Base-by-base conservation (phyloP, 2,113 vertebrate species). In the Trichechus manatus region DNA sequence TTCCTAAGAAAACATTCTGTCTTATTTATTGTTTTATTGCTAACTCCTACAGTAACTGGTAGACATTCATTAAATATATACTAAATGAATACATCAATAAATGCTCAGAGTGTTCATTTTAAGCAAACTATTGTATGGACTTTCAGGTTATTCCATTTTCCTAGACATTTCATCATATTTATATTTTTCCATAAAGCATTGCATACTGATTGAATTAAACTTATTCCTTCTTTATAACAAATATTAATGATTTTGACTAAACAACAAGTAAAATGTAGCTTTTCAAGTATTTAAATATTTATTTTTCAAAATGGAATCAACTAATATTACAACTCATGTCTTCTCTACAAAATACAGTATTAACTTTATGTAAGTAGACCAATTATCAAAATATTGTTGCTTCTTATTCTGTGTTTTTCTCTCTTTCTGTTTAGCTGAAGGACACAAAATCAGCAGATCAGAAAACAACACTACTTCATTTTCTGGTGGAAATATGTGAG, bases 361-460 rank as follows among this genome's bases (percentile, higher is more conserved):
- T 72, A n/a, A 47, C 15, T 81, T 96, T 96, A 61, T n/a, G 78
- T 89, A 66, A 89, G 20, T 59, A 22, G 14, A n/a, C 94, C 36
- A 72, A 66, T 79, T 96, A 95, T 66, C 15, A 75, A 96, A 96
- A 74, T 96, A 31, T 3, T 70, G 36, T 42, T 39, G 68, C 5
- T 20, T 39, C 89, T 89, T 13, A 14, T 53, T 4, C 81, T 64
- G 17, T 39, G 2, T 91, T 92, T 79, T 86, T 91, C 36, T 56
- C 50, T 96, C 33, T 56, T 44, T 96, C 70, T 82, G 0, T 94
- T 66, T 96, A 99, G 99, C 97, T 99, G 23, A 99, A 99, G 92
- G 99, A 99, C 97, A 99, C 99, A 0, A 99, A 99, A 96, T 99
- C 99, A 0, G 98, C 98, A 53, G 99, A 99, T 98, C 99, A 99